Conservation (phyloP, 2,113 vertebrate species). For the Eulacestoma nigropectus region DNA sequence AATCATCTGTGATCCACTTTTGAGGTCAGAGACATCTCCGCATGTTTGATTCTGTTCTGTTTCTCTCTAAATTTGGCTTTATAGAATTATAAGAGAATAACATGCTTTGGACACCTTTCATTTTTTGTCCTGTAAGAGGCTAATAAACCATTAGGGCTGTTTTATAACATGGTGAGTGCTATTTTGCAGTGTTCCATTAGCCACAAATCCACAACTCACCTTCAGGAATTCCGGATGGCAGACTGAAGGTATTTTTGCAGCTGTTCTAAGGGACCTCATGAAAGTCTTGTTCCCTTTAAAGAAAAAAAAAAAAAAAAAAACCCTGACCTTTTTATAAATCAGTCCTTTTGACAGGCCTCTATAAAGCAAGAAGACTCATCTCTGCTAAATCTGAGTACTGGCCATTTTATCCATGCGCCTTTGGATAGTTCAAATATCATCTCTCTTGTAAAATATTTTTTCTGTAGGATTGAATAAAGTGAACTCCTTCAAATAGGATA, state of each 20-base stretch:
- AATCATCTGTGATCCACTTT: neutral
- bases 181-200: constrained; percentile 69
- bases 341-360: neutral
- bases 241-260: constrained; percentile 68
- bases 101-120: constrained; percentile 14
- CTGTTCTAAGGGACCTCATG: constrained; percentile 56
- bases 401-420: neutral
- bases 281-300: constrained; percentile 16
- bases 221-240: constrained; percentile 66
- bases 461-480: constrained; percentile 11
- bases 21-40: neutral
- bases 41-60: neutral
- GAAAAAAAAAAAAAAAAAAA: neutral
- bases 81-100: constrained; percentile 5
- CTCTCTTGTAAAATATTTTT: constrained; percentile 39
- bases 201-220: constrained; percentile 61
- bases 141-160: constrained; percentile 57
- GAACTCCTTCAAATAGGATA: neutral
- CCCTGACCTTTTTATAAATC: neutral
- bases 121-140: constrained; percentile 43
- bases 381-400: neutral
- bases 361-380: neutral
- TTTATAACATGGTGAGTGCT: constrained; percentile 64
- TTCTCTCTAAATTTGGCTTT: constrained; percentile 26
- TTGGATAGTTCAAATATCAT: constrained; percentile 53